A percentile compares a stretch with the other conserved stretches of the same genome.
phyloP scores from a whole-genome alignment of 2,113 vertebrate species.

The Gymnorhina tibicen region DNA sequence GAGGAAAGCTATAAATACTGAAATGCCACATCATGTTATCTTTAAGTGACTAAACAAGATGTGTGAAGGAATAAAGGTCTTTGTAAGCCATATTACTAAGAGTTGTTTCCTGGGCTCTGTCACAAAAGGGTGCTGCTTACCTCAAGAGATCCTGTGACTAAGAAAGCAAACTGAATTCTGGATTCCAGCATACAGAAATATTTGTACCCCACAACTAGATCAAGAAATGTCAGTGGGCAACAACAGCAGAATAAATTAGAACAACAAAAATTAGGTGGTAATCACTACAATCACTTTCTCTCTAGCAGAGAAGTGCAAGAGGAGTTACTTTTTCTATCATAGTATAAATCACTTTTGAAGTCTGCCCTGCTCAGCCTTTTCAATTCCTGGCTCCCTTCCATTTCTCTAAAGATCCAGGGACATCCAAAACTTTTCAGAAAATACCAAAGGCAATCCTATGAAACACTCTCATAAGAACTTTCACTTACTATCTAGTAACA shows the following conservation, averaged over 20 bases:
- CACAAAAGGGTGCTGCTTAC: not conserved
- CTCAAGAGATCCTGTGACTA: not conserved
- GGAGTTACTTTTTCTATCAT: not conserved
- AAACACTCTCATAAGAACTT: not conserved
- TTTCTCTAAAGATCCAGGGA: not conserved
- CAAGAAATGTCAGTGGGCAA: not conserved
- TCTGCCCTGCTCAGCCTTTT: not conserved
- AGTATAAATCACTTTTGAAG: not conserved
- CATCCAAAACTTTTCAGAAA: not conserved
- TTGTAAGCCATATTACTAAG: not conserved
- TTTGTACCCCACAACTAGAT: not conserved
- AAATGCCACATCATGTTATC: not conserved
- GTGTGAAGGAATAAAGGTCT: not conserved
- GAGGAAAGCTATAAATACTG: not conserved
- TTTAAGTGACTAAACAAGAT: not conserved
- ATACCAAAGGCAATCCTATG: not conserved
- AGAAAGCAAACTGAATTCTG: not conserved
- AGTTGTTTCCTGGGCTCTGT: not conserved
- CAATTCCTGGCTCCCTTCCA: not conserved
- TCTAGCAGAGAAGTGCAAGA: not conserved
- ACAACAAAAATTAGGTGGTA: not conserved
- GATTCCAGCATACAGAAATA: not conserved
- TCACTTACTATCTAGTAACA: not conserved
- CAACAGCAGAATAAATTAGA: not conserved
- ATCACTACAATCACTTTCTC: not conserved